Base-by-base conservation (phyloP, 1,140 invertebrate species). In the Drosophila lacteicornis region DNA sequence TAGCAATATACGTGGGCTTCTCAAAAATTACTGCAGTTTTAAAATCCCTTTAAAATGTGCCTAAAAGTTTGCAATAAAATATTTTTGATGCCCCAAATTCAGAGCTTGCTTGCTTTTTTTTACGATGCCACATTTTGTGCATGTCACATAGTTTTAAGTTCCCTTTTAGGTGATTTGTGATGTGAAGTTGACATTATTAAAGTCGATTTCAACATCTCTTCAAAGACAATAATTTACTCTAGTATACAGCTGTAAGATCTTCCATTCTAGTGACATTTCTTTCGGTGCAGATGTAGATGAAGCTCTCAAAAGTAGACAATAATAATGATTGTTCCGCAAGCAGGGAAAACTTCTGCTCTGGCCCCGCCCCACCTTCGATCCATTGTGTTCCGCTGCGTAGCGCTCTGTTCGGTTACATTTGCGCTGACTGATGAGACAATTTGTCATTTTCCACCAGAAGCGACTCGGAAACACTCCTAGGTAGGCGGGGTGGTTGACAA, bases 401-500 rank as follows among this genome's bases (percentile, higher is more conserved):
- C 19, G 61, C 17, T 51, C 71, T 51, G 50, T 46, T 74, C 27
- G 73, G 51, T 60, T 80, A 61, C 61, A 75, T 75, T 75, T 67
- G 47, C 60, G 40, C 70, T 82, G 85, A 90, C 82, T 75, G 68
- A 90, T 90, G 79, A 85, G 75, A 90, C 85, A 90, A 90, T 91
- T 90, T 90, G 85, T 90, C 85, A 90, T 90, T 85, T 76, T 40
- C 40, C 84, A 61, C 82, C 86, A 90, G 85, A 85, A 67, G 85
- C 81, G 85, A 84, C 84, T 62, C 80, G 63, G 51, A 49, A 25
- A 19, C 43, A 30, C 15, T 53, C 30, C 19, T 25, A 33, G 12
- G 47, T 30, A 38, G 25, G 2, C 50, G 49, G 47, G 30, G 49
- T 57, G 57, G 49, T 55, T 68, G 68, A 50, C 75, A 82, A 42